Evolutionary conservation across 2,888 invertebrate genomes (phyloP).

Genomic region (Acanthosepion esculentum): DNA sequence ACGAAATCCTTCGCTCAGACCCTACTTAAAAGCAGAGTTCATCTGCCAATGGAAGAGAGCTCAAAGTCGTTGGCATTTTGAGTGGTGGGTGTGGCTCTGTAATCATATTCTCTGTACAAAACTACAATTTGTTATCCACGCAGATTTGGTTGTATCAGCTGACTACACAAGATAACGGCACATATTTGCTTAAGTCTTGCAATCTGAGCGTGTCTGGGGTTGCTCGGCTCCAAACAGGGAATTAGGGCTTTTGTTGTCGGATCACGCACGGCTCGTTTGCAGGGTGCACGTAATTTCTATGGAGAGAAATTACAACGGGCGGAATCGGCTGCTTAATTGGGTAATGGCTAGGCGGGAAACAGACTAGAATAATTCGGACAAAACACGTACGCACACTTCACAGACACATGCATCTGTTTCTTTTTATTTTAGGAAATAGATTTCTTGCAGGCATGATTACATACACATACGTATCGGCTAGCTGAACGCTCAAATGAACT

Average conservation of each 20-base stretch:
- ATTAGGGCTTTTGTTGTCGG: not conserved
- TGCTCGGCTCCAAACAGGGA: not conserved
- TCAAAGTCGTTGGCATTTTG: not conserved
- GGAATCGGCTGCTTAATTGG: not conserved
- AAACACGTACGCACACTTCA: not conserved
- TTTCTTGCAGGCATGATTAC: too few relatives aligned
- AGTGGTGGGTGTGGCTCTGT: not conserved
- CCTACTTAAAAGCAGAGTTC: not conserved
- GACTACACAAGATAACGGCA: constrained; percentile 17
- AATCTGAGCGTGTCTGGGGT: constrained; percentile 24
- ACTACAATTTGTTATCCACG: not conserved
- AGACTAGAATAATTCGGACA: not conserved
- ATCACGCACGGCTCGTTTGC: constrained; percentile 33
- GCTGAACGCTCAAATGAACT: too few relatives aligned
- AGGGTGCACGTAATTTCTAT: not conserved
- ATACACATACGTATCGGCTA: too few relatives aligned
- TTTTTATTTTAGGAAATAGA: not conserved
- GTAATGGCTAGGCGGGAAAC: not conserved
- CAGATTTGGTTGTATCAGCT: not conserved
- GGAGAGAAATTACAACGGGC: not conserved
- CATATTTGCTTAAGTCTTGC: not conserved
- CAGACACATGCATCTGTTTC: not conserved
- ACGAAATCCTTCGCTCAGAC: not conserved
- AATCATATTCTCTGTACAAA: not conserved
- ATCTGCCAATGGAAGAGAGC: not conserved